These are phyloP conservation scores for Ephialtes manifestator DNA, from an alignment of 2,888 invertebrate genomes.

Conservation along the genomic window DNA sequence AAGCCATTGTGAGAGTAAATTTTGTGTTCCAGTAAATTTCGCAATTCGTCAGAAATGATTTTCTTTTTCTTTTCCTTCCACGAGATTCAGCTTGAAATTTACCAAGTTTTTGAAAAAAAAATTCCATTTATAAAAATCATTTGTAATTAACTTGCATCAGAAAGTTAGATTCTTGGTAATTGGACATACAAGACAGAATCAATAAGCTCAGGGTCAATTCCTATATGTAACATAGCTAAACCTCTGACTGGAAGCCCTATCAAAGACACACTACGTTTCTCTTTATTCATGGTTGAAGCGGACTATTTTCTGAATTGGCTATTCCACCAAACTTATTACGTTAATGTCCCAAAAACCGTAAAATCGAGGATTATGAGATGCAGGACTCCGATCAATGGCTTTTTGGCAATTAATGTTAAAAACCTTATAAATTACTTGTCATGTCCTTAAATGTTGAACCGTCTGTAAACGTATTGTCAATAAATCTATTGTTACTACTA, in stretches of 20 bases:
- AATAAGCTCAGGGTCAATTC: constrained; percentile 78
- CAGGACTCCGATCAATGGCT: too few species aligned
- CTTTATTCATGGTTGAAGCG: neutral
- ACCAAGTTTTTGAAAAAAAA: too few species aligned
- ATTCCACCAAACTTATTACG: neutral
- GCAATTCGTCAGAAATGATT: too few species aligned
- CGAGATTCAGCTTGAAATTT: too few species aligned
- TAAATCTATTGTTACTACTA: too few species aligned
- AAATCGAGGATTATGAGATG: neutral
- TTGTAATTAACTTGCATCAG: neutral
- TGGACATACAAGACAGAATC: constrained; percentile 72
- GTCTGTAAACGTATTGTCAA: too few species aligned
- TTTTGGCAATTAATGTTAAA: too few species aligned
- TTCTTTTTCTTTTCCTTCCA: too few species aligned
- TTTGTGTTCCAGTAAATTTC: too few species aligned
- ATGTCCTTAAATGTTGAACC: too few species aligned
- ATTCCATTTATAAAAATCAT: neutral
- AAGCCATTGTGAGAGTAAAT: too few species aligned
- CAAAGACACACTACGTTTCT: constrained; percentile 46
- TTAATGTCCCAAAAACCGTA: neutral
- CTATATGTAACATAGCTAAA: constrained; percentile 74
- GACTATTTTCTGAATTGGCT: neutral
- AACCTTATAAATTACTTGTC: too few species aligned
- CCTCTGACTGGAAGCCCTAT: constrained; percentile 77
- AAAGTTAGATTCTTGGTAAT: constrained; percentile 6